Percentiles rank a stretch among this genome's conserved stretches.
Conservation (phyloP, 2,888 invertebrate genomes). For the Electrophaes corylata region DNA sequence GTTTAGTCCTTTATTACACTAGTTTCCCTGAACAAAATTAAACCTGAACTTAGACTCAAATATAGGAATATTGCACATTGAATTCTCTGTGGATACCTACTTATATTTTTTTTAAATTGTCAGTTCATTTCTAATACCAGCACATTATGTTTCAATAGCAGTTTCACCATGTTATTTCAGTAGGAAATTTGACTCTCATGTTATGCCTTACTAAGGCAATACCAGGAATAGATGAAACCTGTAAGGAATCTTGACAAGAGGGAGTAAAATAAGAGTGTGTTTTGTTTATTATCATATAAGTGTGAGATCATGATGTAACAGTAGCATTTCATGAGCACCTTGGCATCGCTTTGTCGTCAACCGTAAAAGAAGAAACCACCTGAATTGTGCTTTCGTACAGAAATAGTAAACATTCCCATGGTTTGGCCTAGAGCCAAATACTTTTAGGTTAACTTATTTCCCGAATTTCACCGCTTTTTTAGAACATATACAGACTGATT, state of each 20-base stretch:
- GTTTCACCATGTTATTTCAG: constrained; percentile 2
- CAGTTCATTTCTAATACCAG: too few relatives aligned
- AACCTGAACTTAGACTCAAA: too few relatives aligned
- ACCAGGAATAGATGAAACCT: not conserved
- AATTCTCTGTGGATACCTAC: too few relatives aligned
- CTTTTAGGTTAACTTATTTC: constrained; percentile 68
- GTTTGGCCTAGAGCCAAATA: constrained; percentile 68
- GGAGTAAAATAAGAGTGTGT: not conserved
- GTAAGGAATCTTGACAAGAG: not conserved
- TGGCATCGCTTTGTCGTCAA: constrained; percentile 54
- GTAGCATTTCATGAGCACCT: constrained; percentile 34
- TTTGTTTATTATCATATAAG: not conserved
- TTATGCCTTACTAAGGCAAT: constrained; percentile 10
- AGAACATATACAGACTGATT: constrained; percentile 1
- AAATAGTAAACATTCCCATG: constrained; percentile 76
- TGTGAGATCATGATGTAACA: constrained; percentile 27
- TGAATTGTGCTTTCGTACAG: constrained; percentile 71
- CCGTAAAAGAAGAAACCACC: constrained; percentile 72
- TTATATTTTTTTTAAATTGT: too few relatives aligned
- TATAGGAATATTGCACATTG: too few relatives aligned
- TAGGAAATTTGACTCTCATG: constrained; percentile 28
- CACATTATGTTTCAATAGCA: not conserved
- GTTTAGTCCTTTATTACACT: too few relatives aligned
- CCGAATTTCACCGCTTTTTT: constrained; percentile 36
- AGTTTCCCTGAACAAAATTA: too few relatives aligned